These are phyloP conservation scores for Psophia crepitans DNA, from an alignment of 2,113 vertebrate genomes.

Conservation along the genomic window DNA sequence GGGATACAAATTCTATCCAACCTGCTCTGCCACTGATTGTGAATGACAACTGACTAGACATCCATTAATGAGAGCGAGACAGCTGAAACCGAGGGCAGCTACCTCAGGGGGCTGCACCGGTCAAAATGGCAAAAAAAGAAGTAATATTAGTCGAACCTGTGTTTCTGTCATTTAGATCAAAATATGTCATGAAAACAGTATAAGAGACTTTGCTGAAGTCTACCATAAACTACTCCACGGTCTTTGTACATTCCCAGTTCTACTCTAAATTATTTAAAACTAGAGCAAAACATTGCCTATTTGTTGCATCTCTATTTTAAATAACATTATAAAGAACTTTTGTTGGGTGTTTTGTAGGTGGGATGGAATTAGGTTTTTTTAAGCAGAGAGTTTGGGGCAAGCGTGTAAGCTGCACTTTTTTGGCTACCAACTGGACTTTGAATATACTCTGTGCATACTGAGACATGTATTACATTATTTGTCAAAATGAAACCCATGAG, in stretches of 20 bases:
- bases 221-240: background rate
- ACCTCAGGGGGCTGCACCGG: background rate
- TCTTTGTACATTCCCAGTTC: background rate
- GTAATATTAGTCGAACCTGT: background rate
- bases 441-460: background rate
- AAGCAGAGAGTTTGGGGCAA: background rate
- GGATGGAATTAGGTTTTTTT: background rate
- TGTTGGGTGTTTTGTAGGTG: background rate
- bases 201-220: background rate
- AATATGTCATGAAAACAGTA: background rate
- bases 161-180: background rate
- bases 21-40: background rate
- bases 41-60: background rate
- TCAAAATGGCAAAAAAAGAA: background rate
- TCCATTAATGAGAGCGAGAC: background rate
- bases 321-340: background rate
- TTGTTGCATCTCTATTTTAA: background rate
- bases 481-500: background rate
- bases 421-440: background rate
- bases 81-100: background rate
- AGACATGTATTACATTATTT: background rate
- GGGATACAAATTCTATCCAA: background rate
- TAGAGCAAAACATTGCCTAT: background rate
- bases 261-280: background rate
- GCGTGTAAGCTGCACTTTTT: background rate